Base-by-base conservation (phyloP, 2,113 vertebrate species). In the Salvelinus fontinalis region DNA sequence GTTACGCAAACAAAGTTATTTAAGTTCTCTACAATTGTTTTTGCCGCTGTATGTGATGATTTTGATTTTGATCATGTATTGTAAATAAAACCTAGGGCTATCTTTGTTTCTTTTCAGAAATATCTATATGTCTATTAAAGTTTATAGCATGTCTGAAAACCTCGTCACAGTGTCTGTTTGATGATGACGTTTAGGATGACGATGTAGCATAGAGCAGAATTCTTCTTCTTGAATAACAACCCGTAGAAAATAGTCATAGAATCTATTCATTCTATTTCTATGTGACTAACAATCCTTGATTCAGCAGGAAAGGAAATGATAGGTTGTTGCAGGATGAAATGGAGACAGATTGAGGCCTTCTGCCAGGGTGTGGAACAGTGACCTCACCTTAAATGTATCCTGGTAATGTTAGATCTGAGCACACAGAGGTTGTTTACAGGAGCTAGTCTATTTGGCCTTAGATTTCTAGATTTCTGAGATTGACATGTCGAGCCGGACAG, bases 81-180 rank as follows among this genome's bases (percentile, higher is more conserved):
- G 94, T 94, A 94, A 94, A 94, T 94, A 94, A 92, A 93, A 88
- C 51, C 88, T 93, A 93, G 92, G 91, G 90, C 91, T 92, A 93
- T 93, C 89, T 91, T 89, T 87, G 89, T 92, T 92, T 92, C 89
- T 92, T 91, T 89, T 92, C 89, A 90, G 87, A 94, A 92, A 93
- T 93, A 94, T 90, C 90, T 92, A 90, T 92, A 93, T 93, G 93
- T 95, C 90, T 92, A 94, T 94, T 94, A 94, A 94, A 94, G 87
- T 93, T 89, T 92, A 93, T 94, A 94, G 93, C 94, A 94, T 94
- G 93, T 93, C 89, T 83, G 78, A 91, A 89, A 83, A 75, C 67
- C 20, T 22, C 6, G 29, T 27, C 22, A 5, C 7, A 4, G 12
- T 14, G 12, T 54, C 27, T 26, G 49, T 75, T 59, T 70, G 29